Conservation (phyloP, 2,888 invertebrate species). For the Subacronicta megacephala region DNA sequence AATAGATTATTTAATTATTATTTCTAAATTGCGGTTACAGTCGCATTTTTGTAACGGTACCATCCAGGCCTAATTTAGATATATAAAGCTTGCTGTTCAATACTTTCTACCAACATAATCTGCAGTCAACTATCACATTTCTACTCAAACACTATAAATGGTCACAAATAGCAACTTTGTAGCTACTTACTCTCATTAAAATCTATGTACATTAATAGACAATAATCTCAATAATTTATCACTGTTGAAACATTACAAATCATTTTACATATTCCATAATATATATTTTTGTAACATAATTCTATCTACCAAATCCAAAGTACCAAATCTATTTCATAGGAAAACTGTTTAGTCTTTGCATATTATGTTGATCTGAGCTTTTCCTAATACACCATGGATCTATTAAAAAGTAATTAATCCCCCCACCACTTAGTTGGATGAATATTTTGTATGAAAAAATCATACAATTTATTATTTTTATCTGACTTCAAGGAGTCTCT, state of each 20-base stretch:
- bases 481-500: too few species aligned
- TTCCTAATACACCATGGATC: too few species aligned
- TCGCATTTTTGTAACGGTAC: conserved; percentile 12
- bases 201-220: conserved; percentile 14
- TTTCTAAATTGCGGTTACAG: conserved; percentile 6
- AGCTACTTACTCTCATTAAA: background rate
- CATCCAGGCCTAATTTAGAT: conserved; percentile 12
- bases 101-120: too few species aligned
- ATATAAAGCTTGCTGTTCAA: conserved; percentile 1
- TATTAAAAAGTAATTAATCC: too few species aligned
- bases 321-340: too few species aligned
- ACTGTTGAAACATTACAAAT: conserved; percentile 5
- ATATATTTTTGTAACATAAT: conserved; percentile 37
- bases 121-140: too few species aligned
- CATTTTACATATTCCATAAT: conserved; percentile 1
- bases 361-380: too few species aligned
- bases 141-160: background rate
- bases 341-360: too few species aligned
- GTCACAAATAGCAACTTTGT: background rate
- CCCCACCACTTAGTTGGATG: too few species aligned
- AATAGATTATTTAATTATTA: conserved; percentile 4
- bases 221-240: conserved; percentile 22
- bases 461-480: too few species aligned
- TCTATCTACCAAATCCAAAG: conserved; percentile 6
- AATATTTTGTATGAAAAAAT: too few species aligned